Evolutionary conservation across 2,888 invertebrate species (phyloP).

Genomic region (Dicyrtoma fusca): DNA sequence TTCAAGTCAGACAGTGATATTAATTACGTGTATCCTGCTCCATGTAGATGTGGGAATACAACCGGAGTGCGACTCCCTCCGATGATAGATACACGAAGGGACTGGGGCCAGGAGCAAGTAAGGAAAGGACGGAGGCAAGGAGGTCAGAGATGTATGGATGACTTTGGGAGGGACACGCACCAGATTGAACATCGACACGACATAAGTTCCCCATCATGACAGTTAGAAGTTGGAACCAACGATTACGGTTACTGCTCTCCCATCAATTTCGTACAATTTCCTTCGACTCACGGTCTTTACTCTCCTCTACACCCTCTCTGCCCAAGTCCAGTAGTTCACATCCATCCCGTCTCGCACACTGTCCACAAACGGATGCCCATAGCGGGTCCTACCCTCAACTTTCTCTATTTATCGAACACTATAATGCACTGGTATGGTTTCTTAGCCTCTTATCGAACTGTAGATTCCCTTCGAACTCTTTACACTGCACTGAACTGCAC

Average conservation of each 20-base stretch:
- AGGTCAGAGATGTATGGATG: neutral
- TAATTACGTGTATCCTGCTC: conserved; percentile 22
- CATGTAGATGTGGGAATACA: neutral
- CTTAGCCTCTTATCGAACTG: no score
- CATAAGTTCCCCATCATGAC: conserved; percentile 20
- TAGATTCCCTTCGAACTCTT: no score
- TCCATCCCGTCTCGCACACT: no score
- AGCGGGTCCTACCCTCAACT: no score
- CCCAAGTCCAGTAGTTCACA: no score
- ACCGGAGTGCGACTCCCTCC: neutral
- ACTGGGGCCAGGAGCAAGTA: neutral
- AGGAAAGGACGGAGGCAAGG: neutral
- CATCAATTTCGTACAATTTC: neutral
- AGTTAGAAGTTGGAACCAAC: conserved; percentile 13
- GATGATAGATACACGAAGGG: no score
- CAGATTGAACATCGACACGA: conserved; percentile 29
- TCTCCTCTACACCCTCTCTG: no score
- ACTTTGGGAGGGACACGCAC: conserved; percentile 3
- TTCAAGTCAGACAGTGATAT: neutral
- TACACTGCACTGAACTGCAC: no score
- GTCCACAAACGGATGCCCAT: no score
- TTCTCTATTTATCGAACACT: no score
- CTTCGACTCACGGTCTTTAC: no score
- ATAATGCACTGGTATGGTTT: no score
- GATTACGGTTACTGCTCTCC: conserved; percentile 7